phyloP scores from a whole-genome alignment of 2,888 invertebrate genomes.

The Scelioninae gen. 1 region DNA sequence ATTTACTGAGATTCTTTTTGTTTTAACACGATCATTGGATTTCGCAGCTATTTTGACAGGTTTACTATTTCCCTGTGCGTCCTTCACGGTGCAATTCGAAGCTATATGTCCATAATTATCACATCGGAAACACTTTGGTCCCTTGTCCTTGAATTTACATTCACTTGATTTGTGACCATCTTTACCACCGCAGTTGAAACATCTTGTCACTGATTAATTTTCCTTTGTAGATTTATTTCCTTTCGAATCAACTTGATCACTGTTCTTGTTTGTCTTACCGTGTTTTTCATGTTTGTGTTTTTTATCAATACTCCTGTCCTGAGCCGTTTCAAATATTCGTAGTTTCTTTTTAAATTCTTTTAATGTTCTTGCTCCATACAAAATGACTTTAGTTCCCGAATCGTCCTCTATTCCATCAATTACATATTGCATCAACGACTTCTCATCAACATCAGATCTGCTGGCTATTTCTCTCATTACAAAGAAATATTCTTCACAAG shows the following conservation, averaged over 20 bases:
- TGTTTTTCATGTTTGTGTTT: not conserved
- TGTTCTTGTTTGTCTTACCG: not conserved
- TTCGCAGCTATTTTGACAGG: no score
- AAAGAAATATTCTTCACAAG: conserved; percentile 60
- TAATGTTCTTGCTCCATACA: conserved; percentile 47
- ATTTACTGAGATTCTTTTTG: no score
- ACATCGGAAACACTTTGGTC: not conserved
- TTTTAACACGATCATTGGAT: no score
- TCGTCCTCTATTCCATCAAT: conserved; percentile 64
- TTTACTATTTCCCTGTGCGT: no score
- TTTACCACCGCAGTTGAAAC: conserved; percentile 50
- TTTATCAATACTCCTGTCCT: not conserved
- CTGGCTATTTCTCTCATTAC: conserved; percentile 62
- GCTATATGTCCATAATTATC: not conserved
- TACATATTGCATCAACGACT: conserved; percentile 57
- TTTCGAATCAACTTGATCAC: not conserved
- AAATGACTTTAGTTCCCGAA: conserved; percentile 21
- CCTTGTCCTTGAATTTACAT: conserved; percentile 6
- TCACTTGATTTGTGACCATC: conserved; percentile 40
- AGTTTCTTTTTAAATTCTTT: conserved; percentile 52
- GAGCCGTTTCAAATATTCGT: not conserved
- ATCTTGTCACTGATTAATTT: no score
- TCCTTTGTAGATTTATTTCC: not conserved
- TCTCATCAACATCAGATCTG: conserved; percentile 42
- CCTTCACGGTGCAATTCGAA: no score